These are phyloP conservation scores for Thymelicus sylvestris DNA, from an alignment of 2,888 invertebrate species.

Conservation along the genomic window DNA sequence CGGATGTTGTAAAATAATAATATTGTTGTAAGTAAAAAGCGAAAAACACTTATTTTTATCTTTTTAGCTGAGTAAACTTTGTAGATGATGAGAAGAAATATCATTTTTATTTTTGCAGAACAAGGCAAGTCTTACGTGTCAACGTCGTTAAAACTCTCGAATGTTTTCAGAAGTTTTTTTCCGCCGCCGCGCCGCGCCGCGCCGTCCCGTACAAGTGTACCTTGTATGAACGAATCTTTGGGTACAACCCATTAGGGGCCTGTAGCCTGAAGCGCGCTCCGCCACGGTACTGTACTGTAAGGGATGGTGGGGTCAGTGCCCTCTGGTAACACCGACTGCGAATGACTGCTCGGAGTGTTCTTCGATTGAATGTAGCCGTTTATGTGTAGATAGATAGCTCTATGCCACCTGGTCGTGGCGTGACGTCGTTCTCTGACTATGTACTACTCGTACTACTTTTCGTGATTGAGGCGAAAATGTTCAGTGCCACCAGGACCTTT, in stretches of 20 bases:
- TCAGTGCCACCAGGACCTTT: too few relatives aligned
- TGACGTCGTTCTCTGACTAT: too few relatives aligned
- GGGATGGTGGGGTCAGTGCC: too few relatives aligned
- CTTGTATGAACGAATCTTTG: background rate
- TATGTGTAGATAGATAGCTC: too few relatives aligned
- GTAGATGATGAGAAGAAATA: constrained; percentile 1
- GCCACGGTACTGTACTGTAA: too few relatives aligned
- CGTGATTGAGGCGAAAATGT: too few relatives aligned
- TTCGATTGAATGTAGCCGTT: too few relatives aligned
- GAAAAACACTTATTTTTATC: background rate
- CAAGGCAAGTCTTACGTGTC: background rate
- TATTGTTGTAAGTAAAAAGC: background rate
- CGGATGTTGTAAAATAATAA: background rate
- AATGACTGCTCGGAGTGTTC: too few relatives aligned
- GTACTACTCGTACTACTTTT: too few relatives aligned
- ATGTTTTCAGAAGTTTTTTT: background rate
- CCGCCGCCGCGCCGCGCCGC: background rate
- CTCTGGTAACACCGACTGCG: too few relatives aligned
- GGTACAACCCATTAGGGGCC: background rate
- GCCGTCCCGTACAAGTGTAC: background rate
- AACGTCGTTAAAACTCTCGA: constrained; percentile 1
- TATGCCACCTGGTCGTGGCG: too few relatives aligned
- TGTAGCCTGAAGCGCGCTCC: too few relatives aligned
- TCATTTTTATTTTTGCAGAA: background rate
- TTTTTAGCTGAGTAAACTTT: background rate